Percentiles rank a stretch among this genome's conserved stretches.
Evolutionary conservation across 2,113 vertebrate genomes (phyloP).

Genomic region (Gymnogyps californianus): DNA sequence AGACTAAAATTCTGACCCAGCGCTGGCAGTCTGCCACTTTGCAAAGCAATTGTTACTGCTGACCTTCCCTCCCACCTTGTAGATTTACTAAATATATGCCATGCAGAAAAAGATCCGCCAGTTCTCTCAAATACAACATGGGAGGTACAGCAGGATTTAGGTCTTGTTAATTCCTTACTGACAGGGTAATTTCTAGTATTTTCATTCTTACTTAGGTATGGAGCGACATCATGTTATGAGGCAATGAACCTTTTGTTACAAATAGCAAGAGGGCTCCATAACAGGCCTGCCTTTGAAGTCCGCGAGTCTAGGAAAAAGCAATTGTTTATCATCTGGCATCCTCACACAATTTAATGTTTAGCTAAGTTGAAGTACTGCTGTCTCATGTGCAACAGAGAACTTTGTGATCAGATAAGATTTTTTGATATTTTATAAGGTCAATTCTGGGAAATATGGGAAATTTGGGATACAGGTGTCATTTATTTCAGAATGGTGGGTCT

Average conservation of each 20-base stretch:
- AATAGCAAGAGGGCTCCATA: rapidly evolving
- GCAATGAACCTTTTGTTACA: not conserved
- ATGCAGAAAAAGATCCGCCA: not conserved
- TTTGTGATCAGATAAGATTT: not conserved
- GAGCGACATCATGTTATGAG: rapidly evolving
- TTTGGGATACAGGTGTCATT: not conserved
- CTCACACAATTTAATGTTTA: not conserved
- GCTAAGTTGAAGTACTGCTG: not conserved
- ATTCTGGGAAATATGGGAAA: not conserved
- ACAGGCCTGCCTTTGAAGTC: not conserved
- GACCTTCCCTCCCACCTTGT: not conserved
- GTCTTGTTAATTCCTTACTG: not conserved
- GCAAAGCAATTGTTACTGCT: not conserved
- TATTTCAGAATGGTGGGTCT: not conserved
- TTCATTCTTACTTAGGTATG: not conserved
- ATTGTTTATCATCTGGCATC: not conserved
- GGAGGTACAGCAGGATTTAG: not conserved
- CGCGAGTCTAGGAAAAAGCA: not conserved
- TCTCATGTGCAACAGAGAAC: not conserved
- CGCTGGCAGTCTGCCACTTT: not conserved
- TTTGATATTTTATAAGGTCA: not conserved
- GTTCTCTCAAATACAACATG: not conserved
- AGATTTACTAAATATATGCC: not conserved
- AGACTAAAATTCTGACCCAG: not conserved
- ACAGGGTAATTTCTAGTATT: not conserved